A percentile compares a stretch with the other conserved stretches of the same genome.
Evolutionary conservation across 2,113 vertebrate genomes (phyloP).

Genomic region (Chiloscyllium plagiosum): DNA sequence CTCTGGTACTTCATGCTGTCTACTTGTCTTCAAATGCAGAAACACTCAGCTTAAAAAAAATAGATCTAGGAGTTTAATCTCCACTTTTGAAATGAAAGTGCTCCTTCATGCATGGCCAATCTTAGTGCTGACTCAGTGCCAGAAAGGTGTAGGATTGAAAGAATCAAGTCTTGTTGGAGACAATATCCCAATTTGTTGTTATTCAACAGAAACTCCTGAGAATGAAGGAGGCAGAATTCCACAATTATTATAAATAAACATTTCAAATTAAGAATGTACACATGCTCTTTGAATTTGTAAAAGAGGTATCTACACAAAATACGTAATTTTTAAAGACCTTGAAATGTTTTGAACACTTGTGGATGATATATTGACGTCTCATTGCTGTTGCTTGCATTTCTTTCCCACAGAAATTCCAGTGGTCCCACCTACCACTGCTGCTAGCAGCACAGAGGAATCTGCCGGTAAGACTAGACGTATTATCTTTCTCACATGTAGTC

Average conservation of each 20-base stretch:
- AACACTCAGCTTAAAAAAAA: not conserved
- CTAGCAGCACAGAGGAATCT: constrained; percentile 80
- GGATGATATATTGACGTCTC: constrained; percentile 39
- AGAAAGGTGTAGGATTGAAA: constrained; percentile 46
- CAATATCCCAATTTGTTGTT: constrained; percentile 1
- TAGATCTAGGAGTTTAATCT: not conserved
- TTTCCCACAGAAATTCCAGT: constrained; percentile 79
- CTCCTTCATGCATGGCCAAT: constrained; percentile 44
- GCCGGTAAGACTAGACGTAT: constrained; percentile 64
- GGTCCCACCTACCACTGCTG: constrained; percentile 71
- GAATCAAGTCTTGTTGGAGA: constrained; percentile 50
- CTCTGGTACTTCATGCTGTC: constrained; percentile 21
- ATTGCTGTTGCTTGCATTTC: constrained; percentile 38
- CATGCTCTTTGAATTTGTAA: constrained; percentile 30
- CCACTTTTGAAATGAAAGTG: constrained; percentile 43
- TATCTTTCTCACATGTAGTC: not conserved
- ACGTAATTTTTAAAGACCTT: not conserved
- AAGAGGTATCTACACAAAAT: not conserved
- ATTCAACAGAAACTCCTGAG: not conserved
- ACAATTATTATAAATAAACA: constrained; percentile 11
- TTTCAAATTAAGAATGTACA: not conserved
- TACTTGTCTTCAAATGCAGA: constrained; percentile 15
- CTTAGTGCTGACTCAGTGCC: constrained; percentile 43
- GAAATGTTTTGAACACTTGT: not conserved
- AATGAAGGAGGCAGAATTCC: not conserved